Percentiles rank a stretch among this genome's conserved stretches.
Evolutionary conservation across 2,888 invertebrate species (phyloP).

Genomic region (Branchipolynoe longqiensis): DNA sequence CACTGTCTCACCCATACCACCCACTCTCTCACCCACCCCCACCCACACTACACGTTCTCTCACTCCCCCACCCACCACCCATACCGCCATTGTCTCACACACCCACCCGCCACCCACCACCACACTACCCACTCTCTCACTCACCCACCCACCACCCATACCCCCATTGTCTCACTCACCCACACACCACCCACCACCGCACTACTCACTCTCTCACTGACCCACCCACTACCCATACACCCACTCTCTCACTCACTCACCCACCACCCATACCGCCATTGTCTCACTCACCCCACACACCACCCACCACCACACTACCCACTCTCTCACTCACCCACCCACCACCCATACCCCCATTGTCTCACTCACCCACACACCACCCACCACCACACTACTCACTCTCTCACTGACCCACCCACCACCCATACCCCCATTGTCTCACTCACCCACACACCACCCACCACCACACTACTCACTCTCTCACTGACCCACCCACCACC

Average conservation of each 20-base stretch:
- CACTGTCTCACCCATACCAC: not conserved
- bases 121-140: not conserved
- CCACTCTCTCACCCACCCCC: not conserved
- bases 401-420: too few species aligned
- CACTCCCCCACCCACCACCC: not conserved
- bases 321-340: too few species aligned
- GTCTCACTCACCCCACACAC: not conserved
- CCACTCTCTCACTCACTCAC: not conserved
- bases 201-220: not conserved
- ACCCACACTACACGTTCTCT: not conserved
- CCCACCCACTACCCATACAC: not conserved
- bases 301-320: too few species aligned
- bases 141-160: not conserved
- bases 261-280: not conserved
- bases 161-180: not conserved
- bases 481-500: not conserved
- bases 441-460: not conserved
- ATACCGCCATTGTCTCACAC: not conserved
- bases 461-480: not conserved
- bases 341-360: too few species aligned
- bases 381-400: too few species aligned
- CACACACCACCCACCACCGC: not conserved
- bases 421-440: too few species aligned
- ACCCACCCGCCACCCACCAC: not conserved
- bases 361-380: too few species aligned